A percentile compares a stretch with the other conserved stretches of the same genome.
Evolutionary conservation across 2,888 invertebrate genomes (phyloP).

Genomic region (Tipula helvola): DNA sequence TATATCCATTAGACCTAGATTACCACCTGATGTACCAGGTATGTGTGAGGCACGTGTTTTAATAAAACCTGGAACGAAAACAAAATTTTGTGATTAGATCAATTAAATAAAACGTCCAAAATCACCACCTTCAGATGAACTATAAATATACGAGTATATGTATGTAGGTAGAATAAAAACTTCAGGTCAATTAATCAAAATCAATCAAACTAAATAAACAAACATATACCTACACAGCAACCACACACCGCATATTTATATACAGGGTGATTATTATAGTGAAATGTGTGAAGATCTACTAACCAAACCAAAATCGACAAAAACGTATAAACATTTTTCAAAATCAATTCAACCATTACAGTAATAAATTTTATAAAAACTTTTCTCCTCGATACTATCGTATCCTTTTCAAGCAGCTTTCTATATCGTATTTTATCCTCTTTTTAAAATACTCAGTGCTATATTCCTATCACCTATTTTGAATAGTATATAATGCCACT

Average conservation of each 20-base stretch:
- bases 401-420: not conserved
- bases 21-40: slow-evolving; percentile 38
- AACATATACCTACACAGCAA: not conserved
- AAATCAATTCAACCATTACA: not conserved
- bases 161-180: not conserved
- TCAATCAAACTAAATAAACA: not conserved
- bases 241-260: not conserved
- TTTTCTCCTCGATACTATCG: not conserved
- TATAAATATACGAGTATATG: not conserved
- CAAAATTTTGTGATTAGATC: not conserved
- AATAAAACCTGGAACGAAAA: slow-evolving; percentile 40
- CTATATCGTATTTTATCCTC: not conserved
- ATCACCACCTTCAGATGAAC: not conserved
- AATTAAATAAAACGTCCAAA: not conserved
- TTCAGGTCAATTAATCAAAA: not conserved
- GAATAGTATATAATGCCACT: not conserved
- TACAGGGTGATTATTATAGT: not conserved
- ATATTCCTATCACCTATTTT: not conserved
- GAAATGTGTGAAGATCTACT: not conserved
- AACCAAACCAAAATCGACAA: not conserved
- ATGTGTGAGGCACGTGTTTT: slow-evolving; percentile 35
- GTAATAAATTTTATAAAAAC: not conserved
- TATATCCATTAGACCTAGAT: slow-evolving; percentile 72
- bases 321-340: not conserved
- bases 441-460: not conserved